These are phyloP conservation scores for Clarias fuscus DNA, from an alignment of 2,797 vertebrate genomes.

Conservation along the genomic window DNA sequence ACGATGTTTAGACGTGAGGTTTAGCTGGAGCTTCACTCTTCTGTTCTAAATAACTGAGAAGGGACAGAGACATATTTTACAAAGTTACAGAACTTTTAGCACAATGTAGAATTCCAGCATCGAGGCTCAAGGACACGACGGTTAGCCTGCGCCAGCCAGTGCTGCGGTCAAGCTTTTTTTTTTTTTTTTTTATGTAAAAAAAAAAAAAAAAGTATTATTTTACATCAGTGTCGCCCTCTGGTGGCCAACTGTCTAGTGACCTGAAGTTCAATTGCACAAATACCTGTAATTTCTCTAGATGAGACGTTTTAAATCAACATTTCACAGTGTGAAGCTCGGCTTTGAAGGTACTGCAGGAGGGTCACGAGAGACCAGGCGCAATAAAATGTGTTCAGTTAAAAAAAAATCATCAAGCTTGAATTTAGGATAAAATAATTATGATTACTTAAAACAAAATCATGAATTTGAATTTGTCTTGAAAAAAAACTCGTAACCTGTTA, in stretches of 20 bases:
- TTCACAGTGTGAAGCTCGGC: too few species aligned
- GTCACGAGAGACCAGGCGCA: too few species aligned
- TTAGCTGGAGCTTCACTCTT: neutral
- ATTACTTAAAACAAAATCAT: too few species aligned
- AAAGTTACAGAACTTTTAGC: neutral
- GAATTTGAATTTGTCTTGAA: too few species aligned
- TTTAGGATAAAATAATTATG: too few species aligned
- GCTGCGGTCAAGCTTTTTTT: neutral
- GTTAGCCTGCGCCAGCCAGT: neutral
- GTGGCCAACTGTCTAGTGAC: neutral
- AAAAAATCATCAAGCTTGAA: too few species aligned
- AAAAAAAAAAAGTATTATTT: neutral
- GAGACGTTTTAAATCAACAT: neutral
- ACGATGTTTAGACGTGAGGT: neutral
- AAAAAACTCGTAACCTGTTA: too few species aligned
- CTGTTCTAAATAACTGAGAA: neutral
- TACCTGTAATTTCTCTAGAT: too few species aligned
- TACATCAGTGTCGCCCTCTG: neutral
- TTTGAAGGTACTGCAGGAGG: too few species aligned
- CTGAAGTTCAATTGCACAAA: neutral
- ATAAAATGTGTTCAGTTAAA: too few species aligned
- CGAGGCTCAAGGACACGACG: neutral
- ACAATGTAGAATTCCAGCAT: neutral
- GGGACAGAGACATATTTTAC: neutral
- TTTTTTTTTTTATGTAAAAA: neutral